Percentiles rank a stretch among this genome's conserved stretches.
phyloP scores from a whole-genome alignment of 2,113 vertebrate species.

The Rousettus leschenaultii region DNA sequence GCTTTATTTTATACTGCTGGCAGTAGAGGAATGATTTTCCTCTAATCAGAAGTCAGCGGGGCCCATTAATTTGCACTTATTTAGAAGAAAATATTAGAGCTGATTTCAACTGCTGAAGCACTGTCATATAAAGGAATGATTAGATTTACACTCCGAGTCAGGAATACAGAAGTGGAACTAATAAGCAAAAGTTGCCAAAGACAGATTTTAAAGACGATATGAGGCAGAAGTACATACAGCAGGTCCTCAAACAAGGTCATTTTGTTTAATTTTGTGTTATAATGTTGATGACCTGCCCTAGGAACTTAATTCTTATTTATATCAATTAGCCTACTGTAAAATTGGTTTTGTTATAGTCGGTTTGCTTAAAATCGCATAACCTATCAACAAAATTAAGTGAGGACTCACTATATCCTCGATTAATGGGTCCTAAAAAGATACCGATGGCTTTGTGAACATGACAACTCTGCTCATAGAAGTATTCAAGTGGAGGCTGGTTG shows the following conservation, averaged over 20 bases:
- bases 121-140: not conserved
- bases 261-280: not conserved
- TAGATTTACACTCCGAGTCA: not conserved
- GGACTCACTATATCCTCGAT: not conserved
- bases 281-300: not conserved
- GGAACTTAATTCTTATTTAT: not conserved
- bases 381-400: not conserved
- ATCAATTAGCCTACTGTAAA: not conserved
- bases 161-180: not conserved
- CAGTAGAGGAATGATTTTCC: not conserved
- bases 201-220: not conserved
- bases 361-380: not conserved
- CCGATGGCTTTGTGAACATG: not conserved
- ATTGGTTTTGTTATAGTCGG: not conserved
- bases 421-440: not conserved
- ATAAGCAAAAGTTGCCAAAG: not conserved
- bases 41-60: not conserved
- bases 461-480: not conserved
- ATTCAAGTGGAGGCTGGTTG: not conserved
- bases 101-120: not conserved
- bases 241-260: not conserved
- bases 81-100: not conserved
- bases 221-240: not conserved
- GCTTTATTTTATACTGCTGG: not conserved
- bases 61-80: not conserved